phyloP scores from a whole-genome alignment of 2,113 vertebrate genomes.

The Gallinago undulata region DNA sequence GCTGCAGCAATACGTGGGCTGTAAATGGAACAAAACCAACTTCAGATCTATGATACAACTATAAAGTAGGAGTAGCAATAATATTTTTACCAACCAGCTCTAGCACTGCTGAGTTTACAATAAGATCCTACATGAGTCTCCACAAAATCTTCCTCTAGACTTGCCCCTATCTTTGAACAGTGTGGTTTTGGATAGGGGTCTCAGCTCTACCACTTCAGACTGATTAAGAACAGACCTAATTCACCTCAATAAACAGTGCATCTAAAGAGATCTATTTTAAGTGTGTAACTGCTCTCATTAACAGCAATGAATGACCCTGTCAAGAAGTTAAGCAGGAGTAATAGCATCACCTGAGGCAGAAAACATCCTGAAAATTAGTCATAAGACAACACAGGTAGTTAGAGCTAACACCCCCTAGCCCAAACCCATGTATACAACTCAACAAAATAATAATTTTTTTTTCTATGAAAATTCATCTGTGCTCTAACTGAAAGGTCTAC shows the following conservation, averaged over 20 bases:
- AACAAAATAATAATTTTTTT: not conserved
- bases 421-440: not conserved
- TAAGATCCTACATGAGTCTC: not conserved
- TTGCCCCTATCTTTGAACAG: rapidly evolving
- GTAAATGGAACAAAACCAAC: not conserved
- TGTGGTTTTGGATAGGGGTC: not conserved
- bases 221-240: not conserved
- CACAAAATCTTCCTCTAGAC: not conserved
- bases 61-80: not conserved
- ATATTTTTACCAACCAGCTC: not conserved
- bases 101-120: not conserved
- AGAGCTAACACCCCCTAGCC: not conserved
- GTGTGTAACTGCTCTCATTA: not conserved
- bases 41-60: not conserved
- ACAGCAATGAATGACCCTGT: not conserved
- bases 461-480: not conserved
- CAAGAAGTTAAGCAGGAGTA: not conserved
- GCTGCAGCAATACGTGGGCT: conserved; percentile 11
- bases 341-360: not conserved
- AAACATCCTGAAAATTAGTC: not conserved
- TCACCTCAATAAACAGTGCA: not conserved
- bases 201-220: not conserved
- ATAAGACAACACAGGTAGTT: rapidly evolving
- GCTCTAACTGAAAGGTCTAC: not conserved
- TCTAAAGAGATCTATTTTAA: not conserved